Evolutionary conservation across 1,140 invertebrate species (phyloP), one percentile per base, ranked within the genome.

Genomic region (Riptortus pedestris): DNA sequence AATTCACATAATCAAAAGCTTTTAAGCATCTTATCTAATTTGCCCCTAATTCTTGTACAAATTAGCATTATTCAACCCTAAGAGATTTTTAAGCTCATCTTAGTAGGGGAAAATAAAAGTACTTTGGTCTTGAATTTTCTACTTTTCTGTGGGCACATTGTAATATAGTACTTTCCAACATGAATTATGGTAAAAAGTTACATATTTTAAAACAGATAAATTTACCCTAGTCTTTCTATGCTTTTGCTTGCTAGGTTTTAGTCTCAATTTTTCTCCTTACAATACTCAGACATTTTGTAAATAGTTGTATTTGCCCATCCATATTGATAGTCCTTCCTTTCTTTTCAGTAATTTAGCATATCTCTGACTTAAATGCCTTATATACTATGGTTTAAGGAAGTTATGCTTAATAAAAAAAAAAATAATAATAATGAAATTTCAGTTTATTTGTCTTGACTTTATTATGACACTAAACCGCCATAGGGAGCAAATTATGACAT

Each of bases 171-270:
- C 18, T 55, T 24, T 55, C 18, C 51, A 55, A 24, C 20, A 24
- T 24, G 20, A 16, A 55, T 22, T 7, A 26, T 55, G 51, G 20
- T 24, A 24, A 24, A 24, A 55, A 38, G 14, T 38, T 38, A 38
- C 14, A 5, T 38, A 38, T 7, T 38, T 38, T 38, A 38, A 38
- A 38, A 38, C 5, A 38, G 31, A 38, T 38, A 55, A 26, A 27
- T 55, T 55, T 55, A 24, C 51, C 51, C 51, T 55, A 55, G 51
- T 55, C 51, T 55, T 55, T 55, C 20, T 55, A 55, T 55, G 51
- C 51, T 55, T 55, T 55, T 55, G 51, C 51, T 55, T 55, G 14
- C 26, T 55, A 55, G 51, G 51, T 55, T 55, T 55, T 55, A 55
- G 51, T 55, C 22, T 24, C 24, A 14, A 24, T 55, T 26, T 55